Evolutionary conservation across 92 coral and sea anemone genomes (phyloP), one percentile per base, ranked within the genome.

Genomic region (Blastomussa wellsi): DNA sequence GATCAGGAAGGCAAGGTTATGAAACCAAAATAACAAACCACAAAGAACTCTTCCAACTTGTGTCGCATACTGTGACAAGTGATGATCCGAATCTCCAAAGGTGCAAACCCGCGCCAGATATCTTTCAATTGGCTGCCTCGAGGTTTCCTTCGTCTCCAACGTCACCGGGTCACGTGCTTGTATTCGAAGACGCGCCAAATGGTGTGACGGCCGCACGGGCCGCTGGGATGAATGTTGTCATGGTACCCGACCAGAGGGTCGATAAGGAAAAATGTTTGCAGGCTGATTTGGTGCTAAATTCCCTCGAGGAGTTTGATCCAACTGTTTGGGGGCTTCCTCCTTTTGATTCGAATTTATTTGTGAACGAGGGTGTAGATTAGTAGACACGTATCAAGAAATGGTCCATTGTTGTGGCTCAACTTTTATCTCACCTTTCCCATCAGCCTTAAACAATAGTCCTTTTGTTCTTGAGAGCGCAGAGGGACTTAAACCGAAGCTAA

Each of bases 111-210:
- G 92, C 93, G 31, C 99, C 99, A 12, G 99, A 96, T 53, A 95
- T 95, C 49, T 96, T 91, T 57, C 90, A 84, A 44, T 79, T 96
- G 29, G 94, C 99, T 26, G 93, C 98, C 60, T 84, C 93, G 47
- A 89, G 99, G 82, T 96, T 96, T 84, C 59, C 88, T 29, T 15
- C 29, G 7, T 86, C 85, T 20, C 97, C 99, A 6, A 37, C 89
- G 42, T 91, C 94, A 86, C 86, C 96, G n/a, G 88, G 81, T 49
- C 89, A 90, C 85, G 97, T 96, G 33, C 91, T 96, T 33, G 98
- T 96, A 29, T 93, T 96, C 74, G 99, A 96, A 67, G 99, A 96
- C 77, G 98, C 99, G 55, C 99, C 99, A 15, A 95, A 96, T 87
- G 99, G 99, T 6, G 98, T 96, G 13, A 32, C 59, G 15, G 98